Percentiles rank a stretch among this genome's conserved stretches.
Conservation (phyloP, 2,888 invertebrate genomes). For the Tetragonula carbonaria region DNA sequence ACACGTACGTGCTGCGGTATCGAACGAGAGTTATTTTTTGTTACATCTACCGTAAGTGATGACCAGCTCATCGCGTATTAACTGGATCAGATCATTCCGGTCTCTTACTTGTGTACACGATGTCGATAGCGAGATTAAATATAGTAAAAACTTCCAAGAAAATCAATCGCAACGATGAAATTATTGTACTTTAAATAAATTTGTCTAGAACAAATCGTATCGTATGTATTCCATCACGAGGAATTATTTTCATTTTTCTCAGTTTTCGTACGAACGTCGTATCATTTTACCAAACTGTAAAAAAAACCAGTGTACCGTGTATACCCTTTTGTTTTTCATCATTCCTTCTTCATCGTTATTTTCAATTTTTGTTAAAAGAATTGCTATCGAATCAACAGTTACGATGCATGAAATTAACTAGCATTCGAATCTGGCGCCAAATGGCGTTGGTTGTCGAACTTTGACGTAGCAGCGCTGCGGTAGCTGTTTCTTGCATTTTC, state of each 20-base stretch:
- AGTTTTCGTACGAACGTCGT: neutral
- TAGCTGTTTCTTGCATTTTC: neutral
- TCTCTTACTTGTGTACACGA: conserved; percentile 51
- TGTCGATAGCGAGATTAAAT: conserved; percentile 42
- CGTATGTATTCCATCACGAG: neutral
- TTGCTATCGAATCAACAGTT: neutral
- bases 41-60: conserved; percentile 50
- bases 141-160: conserved; percentile 53
- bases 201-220: conserved; percentile 14
- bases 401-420: neutral
- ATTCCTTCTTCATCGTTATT: neutral
- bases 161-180: conserved; percentile 44
- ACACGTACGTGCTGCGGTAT: conserved; percentile 37
- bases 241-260: neutral
- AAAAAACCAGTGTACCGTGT: neutral
- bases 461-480: too few species aligned
- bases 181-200: conserved; percentile 33
- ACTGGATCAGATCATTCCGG: conserved; percentile 61
- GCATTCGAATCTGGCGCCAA: conserved; percentile 9
- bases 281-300: neutral
- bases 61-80: conserved; percentile 54
- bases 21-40: conserved; percentile 60
- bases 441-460: neutral
- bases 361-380: neutral
- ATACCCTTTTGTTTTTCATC: too few species aligned